A percentile compares a stretch with the other conserved stretches of the same genome.
Conservation (phyloP, 1,140 invertebrate genomes). For the Babylonia areolata region DNA sequence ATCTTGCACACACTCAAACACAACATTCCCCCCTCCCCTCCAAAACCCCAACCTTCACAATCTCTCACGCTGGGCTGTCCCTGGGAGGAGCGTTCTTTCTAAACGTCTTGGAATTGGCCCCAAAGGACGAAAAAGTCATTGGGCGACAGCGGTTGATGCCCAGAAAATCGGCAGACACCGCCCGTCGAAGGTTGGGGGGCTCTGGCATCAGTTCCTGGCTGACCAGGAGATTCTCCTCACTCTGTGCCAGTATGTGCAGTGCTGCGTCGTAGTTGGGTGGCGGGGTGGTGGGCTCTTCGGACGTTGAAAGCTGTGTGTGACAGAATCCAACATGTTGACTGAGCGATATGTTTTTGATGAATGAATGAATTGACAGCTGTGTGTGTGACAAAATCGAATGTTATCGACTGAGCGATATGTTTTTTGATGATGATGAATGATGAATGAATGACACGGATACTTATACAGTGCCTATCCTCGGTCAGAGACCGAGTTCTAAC, state of each 20-base stretch:
- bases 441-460: too few species aligned
- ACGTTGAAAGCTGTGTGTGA: slow-evolving; percentile 35
- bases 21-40: neutral
- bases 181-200: slow-evolving; percentile 39
- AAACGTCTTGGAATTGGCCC: neutral
- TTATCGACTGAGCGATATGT: too few species aligned
- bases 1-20: neutral
- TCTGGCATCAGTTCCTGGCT: slow-evolving; percentile 35
- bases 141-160: slow-evolving; percentile 6
- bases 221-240: slow-evolving; percentile 59
- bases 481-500: too few species aligned
- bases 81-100: neutral
- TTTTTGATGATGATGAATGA: too few species aligned
- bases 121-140: neutral
- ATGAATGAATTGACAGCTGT: too few species aligned
- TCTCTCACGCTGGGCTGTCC: neutral
- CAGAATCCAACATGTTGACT: too few species aligned
- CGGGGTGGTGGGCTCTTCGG: slow-evolving; percentile 60
- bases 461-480: too few species aligned
- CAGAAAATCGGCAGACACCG: slow-evolving; percentile 54
- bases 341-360: too few species aligned
- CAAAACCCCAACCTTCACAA: too few species aligned
- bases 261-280: slow-evolving; percentile 67
- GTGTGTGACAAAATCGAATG: too few species aligned
- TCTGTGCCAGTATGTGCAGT: slow-evolving; percentile 59